Percentiles rank a stretch among this genome's conserved stretches.
Conservation (phyloP, 2,888 invertebrate species). For the Ectobius pallidus region DNA sequence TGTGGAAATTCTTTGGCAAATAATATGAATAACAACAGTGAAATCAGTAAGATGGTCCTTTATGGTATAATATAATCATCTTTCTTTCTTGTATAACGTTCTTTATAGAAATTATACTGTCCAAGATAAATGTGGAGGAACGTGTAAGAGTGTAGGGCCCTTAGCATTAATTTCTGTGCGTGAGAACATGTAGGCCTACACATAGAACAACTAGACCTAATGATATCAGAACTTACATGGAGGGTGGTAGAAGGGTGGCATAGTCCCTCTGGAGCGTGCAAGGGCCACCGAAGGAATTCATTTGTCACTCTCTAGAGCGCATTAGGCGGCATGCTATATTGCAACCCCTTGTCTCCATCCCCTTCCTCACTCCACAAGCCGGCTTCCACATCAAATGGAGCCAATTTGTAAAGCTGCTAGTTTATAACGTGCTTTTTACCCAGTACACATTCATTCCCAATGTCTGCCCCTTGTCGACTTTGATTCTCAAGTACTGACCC, state of each 20-base stretch:
- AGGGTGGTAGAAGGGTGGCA: neutral
- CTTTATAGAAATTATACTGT: too few species aligned
- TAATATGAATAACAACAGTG: too few species aligned
- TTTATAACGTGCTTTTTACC: slow-evolving; percentile 9
- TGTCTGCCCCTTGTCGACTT: neutral
- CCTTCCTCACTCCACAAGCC: neutral
- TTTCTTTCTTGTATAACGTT: too few species aligned
- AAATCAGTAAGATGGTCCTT: too few species aligned
- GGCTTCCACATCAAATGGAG: slow-evolving; percentile 16
- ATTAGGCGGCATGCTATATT: slow-evolving; percentile 3
- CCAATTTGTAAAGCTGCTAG: slow-evolving; percentile 13
- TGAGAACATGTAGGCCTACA: neutral
- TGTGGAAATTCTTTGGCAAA: too few species aligned
- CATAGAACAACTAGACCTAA: slow-evolving; percentile 29
- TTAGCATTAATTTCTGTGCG: too few species aligned
- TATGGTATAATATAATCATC: too few species aligned
- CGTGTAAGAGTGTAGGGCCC: too few species aligned
- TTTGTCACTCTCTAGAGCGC: slow-evolving; percentile 18
- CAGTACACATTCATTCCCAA: neutral
- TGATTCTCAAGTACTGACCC: neutral
- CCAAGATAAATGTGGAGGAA: too few species aligned
- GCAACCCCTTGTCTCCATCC: neutral
- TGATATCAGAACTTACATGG: slow-evolving; percentile 35
- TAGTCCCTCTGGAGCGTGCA: neutral
- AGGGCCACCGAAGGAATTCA: slow-evolving; percentile 31